Base-by-base conservation (phyloP, 2,797 vertebrate species). In the Vipera latastei region DNA sequence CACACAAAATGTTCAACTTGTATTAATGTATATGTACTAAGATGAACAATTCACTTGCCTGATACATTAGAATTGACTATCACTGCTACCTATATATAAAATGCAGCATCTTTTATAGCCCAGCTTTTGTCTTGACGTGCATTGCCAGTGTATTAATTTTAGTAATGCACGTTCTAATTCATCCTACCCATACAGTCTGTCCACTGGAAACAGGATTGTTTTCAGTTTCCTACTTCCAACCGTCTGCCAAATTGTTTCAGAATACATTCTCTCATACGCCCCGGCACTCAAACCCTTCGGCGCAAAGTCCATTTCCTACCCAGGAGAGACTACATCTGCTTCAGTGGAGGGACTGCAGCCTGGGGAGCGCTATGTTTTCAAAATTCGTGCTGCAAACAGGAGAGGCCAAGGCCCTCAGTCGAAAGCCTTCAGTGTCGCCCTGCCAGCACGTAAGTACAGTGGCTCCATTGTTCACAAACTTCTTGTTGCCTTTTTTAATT, bases 221-320 rank as follows among this genome's bases (percentile, higher is more conserved):
- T 97, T 97, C 97, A 96, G 94, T 97, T 97, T 97, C 96, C 96
- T 97, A 96, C 97, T 98, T 98, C 97, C 97, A 97, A 98, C 97
- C 95, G 91, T 98, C 97, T 98, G 96, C 97, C 97, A 97, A 98
- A 97, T 97, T 94, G 94, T 97, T 98, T 97, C 98, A 99, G 99
- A 99, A 97, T 99, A 99, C 97, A 99, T 99, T 96, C 97, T 99
- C 95, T 99, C 99, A 94, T 99, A 99, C 90, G 98, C 99, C 97
- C 99, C 99, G 96, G 99, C 99, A 95, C 98, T 99, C 98, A 99
- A 99, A 96, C 99, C 99, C 1, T 99, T 99, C 95, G 98, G 99
- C 97, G 98, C 98, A 96, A 99, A 99, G 98, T 98, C 98, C 95
- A 95, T 99, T 93, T 98, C 98, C 38, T 98, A 98, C 94, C 97